Evolutionary conservation across 2,888 invertebrate genomes (phyloP).

Genomic region (Odontothrips loti): DNA sequence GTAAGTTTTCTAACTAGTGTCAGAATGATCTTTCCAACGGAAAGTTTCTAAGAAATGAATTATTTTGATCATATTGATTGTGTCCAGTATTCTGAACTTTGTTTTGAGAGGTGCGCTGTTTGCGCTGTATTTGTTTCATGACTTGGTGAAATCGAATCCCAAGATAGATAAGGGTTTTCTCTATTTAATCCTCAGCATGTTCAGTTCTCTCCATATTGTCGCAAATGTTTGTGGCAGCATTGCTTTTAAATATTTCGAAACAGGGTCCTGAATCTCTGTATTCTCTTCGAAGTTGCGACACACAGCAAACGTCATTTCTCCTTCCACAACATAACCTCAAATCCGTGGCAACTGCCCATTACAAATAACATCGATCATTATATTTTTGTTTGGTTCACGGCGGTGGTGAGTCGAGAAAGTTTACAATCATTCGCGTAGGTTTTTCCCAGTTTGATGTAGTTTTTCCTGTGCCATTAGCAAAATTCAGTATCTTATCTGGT

Average conservation of each 20-base stretch:
- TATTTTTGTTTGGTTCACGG: too few relatives aligned
- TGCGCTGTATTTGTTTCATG: neutral
- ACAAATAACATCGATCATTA: neutral
- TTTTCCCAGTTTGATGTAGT: too few relatives aligned
- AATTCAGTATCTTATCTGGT: too few relatives aligned
- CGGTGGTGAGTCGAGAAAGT: too few relatives aligned
- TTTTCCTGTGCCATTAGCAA: too few relatives aligned
- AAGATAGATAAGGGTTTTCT: neutral
- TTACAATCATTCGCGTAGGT: too few relatives aligned
- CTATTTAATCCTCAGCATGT: neutral
- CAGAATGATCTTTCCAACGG: too few relatives aligned
- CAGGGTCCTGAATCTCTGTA: neutral
- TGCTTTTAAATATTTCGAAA: neutral
- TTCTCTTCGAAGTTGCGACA: neutral
- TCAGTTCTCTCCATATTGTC: neutral
- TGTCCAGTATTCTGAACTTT: neutral
- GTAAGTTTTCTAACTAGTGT: too few relatives aligned
- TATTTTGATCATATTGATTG: too few relatives aligned
- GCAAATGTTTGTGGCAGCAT: neutral
- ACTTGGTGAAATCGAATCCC: constrained; percentile 1
- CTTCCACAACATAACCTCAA: neutral
- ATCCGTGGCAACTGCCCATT: neutral
- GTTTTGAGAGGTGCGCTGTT: neutral
- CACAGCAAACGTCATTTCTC: constrained; percentile 10
- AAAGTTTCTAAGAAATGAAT: too few relatives aligned